Conservation (phyloP, 2,797 vertebrate species). For the Melanogrammus aeglefinus region DNA sequence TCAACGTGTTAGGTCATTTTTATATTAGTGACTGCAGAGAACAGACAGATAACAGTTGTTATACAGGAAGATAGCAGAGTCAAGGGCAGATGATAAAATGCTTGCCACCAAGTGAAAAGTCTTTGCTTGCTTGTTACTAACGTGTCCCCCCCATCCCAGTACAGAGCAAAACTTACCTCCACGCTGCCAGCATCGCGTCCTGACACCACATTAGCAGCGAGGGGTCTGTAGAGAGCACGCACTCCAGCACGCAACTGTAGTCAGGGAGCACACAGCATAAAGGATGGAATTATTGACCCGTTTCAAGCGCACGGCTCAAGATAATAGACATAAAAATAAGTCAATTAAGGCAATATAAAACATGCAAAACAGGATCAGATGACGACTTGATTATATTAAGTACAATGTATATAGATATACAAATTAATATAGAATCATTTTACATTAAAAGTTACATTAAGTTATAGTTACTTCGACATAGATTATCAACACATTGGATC, state of each 20-base stretch:
- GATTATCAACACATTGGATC: too few species aligned
- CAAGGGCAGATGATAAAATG: not conserved
- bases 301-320: not conserved
- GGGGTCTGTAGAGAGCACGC: conserved; percentile 78
- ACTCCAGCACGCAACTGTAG: conserved; percentile 81
- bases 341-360: not conserved
- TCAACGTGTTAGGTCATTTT: not conserved
- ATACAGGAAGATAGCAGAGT: not conserved
- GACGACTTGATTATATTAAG: not conserved
- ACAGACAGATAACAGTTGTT: not conserved
- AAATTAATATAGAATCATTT: not conserved
- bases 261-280: not conserved
- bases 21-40: not conserved
- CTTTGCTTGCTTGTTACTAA: not conserved
- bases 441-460: not conserved
- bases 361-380: not conserved
- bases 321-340: not conserved
- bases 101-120: not conserved
- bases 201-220: conserved; percentile 77
- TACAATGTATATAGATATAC: not conserved
- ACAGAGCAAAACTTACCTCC: conserved; percentile 74
- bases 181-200: conserved; percentile 69
- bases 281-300: not conserved
- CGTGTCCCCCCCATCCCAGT: not conserved
- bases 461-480: too few species aligned